A percentile compares a stretch with the other conserved stretches of the same genome.
These are phyloP conservation scores for Cryptotis parvus DNA, from an alignment of 2,113 vertebrate species.

Conservation along the genomic window DNA sequence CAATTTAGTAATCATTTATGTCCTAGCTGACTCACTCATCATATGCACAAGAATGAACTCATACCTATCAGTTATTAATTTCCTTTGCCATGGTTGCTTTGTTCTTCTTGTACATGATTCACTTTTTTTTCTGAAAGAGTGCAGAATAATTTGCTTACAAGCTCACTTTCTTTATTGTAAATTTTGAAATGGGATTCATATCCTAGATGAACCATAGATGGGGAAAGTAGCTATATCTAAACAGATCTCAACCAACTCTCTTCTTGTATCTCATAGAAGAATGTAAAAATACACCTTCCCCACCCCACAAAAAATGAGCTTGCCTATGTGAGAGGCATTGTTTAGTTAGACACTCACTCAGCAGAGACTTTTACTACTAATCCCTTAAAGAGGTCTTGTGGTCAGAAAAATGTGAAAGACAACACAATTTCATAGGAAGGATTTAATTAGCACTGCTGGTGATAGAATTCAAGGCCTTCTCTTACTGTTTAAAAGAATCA, in stretches of 20 bases:
- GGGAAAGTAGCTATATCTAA: not conserved
- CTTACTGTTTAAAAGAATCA: slow-evolving; percentile 63
- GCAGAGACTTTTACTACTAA: slow-evolving; percentile 38
- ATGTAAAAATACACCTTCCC: not conserved
- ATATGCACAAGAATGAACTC: slow-evolving; percentile 6
- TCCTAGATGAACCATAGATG: not conserved
- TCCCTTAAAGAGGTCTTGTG: slow-evolving; percentile 69
- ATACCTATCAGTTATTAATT: not conserved
- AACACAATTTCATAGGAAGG: slow-evolving; percentile 58
- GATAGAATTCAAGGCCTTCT: slow-evolving; percentile 60
- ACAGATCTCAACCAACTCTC: not conserved
- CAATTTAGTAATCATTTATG: not conserved
- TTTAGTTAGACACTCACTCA: slow-evolving; percentile 33
- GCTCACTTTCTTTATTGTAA: not conserved
- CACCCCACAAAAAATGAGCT: not conserved
- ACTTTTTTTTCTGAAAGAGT: slow-evolving; percentile 28
- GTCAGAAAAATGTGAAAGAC: slow-evolving; percentile 74
- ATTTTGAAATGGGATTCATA: slow-evolving; percentile 10
- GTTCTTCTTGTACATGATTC: not conserved
- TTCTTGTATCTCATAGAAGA: not conserved
- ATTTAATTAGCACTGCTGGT: slow-evolving; percentile 70
- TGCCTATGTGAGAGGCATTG: not conserved
- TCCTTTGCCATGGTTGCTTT: not conserved
- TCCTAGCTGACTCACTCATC: slow-evolving; percentile 26
- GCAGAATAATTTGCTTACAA: not conserved